A percentile compares a stretch with the other conserved stretches of the same genome.
phyloP scores from a whole-genome alignment of 1,140 invertebrate genomes.

The Bombus consobrinus region DNA sequence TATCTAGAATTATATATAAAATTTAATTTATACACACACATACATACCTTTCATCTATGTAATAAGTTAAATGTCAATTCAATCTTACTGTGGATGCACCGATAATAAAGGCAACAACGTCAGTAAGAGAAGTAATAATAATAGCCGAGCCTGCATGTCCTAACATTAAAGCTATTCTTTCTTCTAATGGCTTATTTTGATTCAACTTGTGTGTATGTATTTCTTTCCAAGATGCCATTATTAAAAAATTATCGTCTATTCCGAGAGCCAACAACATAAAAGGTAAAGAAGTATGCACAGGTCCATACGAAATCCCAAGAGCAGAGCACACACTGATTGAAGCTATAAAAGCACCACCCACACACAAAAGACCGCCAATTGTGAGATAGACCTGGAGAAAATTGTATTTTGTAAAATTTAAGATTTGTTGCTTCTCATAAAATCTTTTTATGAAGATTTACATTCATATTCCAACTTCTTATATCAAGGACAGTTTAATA shows the following conservation, averaged over 20 bases:
- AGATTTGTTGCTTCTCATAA: background rate
- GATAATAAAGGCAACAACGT: constrained; percentile 90
- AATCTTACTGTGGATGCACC: constrained; percentile 86
- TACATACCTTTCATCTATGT: background rate
- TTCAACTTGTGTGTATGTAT: constrained; percentile 80
- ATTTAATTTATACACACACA: background rate
- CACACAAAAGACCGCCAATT: constrained; percentile 86
- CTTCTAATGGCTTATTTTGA: constrained; percentile 82
- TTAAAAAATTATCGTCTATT: constrained; percentile 92
- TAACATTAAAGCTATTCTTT: constrained; percentile 87
- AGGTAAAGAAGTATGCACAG: constrained; percentile 91
- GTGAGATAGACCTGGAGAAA: constrained; percentile 76
- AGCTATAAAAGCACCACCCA: constrained; percentile 90
- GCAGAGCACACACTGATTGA: constrained; percentile 89
- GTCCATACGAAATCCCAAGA: constrained; percentile 89
- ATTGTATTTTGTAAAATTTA: background rate
- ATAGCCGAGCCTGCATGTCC: constrained; percentile 92
- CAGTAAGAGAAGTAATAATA: constrained; percentile 92
- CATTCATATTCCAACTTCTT: background rate
- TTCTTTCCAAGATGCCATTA: constrained; percentile 89
- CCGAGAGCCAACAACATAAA: constrained; percentile 92
- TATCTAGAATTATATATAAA: constrained; percentile 82
- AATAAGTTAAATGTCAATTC: background rate
- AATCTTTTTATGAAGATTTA: background rate
- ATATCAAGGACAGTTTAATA: background rate